These are phyloP conservation scores for Seriola dumerili DNA, from an alignment of 2,113 vertebrate genomes.

Conservation along the genomic window DNA sequence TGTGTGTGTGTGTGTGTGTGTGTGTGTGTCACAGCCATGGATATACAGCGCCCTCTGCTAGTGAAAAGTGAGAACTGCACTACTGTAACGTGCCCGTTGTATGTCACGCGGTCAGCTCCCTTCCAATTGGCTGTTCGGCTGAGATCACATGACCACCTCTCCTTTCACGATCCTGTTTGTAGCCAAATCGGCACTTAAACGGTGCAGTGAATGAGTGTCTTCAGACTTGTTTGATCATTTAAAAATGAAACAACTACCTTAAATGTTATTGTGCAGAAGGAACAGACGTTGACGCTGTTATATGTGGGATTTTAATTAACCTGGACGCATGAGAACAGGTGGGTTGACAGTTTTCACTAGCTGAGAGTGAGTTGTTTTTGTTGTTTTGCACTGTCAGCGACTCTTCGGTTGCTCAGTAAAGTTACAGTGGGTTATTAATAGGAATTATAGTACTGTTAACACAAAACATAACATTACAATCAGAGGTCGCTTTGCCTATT, in stretches of 20 bases:
- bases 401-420: background rate
- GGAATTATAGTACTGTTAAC: background rate
- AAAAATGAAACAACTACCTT: background rate
- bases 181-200: background rate
- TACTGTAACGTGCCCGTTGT: rapidly evolving
- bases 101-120: conserved; percentile 20
- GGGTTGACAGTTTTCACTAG: rapidly evolving
- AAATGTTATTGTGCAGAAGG: rapidly evolving
- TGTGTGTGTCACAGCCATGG: background rate
- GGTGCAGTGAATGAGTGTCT: background rate
- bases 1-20: too few species aligned
- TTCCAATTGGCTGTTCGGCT: conserved; percentile 47
- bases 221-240: background rate
- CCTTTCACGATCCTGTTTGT: rapidly evolving
- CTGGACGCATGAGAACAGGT: conserved; percentile 19
- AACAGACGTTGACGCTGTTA: background rate
- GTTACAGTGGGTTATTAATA: background rate
- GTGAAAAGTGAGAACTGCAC: rapidly evolving
- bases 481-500: background rate
- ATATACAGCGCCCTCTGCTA: background rate
- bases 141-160: conserved; percentile 49
- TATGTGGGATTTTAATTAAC: background rate
- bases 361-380: conserved; percentile 4
- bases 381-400: conserved; percentile 51
- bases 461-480: background rate